These are phyloP conservation scores for Bacillus rossius DNA, from an alignment of 1,140 invertebrate genomes.

Conservation along the genomic window DNA sequence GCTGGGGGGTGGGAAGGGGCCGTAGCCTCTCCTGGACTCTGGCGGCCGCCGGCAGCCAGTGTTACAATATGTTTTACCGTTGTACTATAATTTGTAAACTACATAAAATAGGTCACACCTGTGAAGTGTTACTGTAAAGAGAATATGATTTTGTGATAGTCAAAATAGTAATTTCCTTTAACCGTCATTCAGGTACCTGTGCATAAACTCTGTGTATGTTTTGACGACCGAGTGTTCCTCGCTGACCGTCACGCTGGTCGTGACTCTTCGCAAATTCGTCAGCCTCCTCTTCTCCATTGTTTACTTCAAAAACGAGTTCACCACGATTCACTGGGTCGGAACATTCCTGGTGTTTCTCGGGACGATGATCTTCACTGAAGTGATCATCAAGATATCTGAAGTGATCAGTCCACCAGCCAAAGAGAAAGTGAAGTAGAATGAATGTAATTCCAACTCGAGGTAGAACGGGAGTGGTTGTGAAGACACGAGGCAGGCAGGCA, in stretches of 20 bases:
- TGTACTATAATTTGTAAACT: too few species aligned
- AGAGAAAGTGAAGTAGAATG: background rate
- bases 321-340: slow-evolving; percentile 87
- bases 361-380: slow-evolving; percentile 86
- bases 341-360: slow-evolving; percentile 88
- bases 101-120: too few species aligned
- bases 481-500: too few species aligned
- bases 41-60: too few species aligned
- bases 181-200: slow-evolving; percentile 59
- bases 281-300: slow-evolving; percentile 93
- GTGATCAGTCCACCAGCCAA: background rate
- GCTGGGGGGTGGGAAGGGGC: too few species aligned
- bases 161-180: slow-evolving; percentile 15
- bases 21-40: too few species aligned
- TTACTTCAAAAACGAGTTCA: slow-evolving; percentile 95
- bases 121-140: too few species aligned
- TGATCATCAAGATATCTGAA: slow-evolving; percentile 31
- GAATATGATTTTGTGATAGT: too few species aligned
- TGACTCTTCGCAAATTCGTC: slow-evolving; percentile 93
- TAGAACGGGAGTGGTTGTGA: too few species aligned
- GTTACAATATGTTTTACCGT: too few species aligned
- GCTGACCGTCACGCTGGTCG: slow-evolving; percentile 90
- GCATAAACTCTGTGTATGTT: slow-evolving; percentile 91
- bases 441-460: background rate
- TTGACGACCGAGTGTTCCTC: slow-evolving; percentile 92